These are phyloP conservation scores for Platyura marginata DNA, from an alignment of 1,140 invertebrate genomes.

Conservation along the genomic window DNA sequence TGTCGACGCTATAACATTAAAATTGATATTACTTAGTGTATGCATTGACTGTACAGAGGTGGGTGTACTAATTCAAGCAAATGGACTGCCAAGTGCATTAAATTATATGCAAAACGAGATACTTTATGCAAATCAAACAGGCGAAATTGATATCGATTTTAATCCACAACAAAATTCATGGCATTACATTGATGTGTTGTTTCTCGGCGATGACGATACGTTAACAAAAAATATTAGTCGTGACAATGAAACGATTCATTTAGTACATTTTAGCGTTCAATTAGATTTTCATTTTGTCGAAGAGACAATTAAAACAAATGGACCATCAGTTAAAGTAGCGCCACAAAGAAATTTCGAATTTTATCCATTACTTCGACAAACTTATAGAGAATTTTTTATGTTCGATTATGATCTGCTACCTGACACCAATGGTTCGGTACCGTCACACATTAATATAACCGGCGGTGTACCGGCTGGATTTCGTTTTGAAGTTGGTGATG, in stretches of 20 bases:
- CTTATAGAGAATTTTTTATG: slow-evolving; percentile 45
- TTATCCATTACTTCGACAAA: slow-evolving; percentile 38
- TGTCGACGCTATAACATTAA: slow-evolving; percentile 14
- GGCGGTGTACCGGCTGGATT: slow-evolving; percentile 34
- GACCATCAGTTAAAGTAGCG: slow-evolving; percentile 13
- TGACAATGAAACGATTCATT: slow-evolving; percentile 8
- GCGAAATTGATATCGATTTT: slow-evolving; percentile 25
- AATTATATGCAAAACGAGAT: slow-evolving; percentile 12
- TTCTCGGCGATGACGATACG: slow-evolving; percentile 7
- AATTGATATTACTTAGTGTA: slow-evolving; percentile 11
- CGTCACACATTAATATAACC: slow-evolving; percentile 41
- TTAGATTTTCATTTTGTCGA: slow-evolving; percentile 4
- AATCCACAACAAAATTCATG: slow-evolving; percentile 31
- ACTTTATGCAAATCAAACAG: slow-evolving; percentile 14
- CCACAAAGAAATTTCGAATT: slow-evolving; percentile 21
- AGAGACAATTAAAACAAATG: slow-evolving; percentile 12
- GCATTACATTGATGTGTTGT: slow-evolving; percentile 34
- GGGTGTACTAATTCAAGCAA: slow-evolving; percentile 14
- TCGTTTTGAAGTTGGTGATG: slow-evolving; percentile 40
- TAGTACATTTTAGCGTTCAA: background rate
- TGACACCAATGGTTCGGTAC: slow-evolving; percentile 33
- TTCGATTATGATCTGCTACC: slow-evolving; percentile 46
- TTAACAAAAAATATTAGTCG: background rate
- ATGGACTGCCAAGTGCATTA: slow-evolving; percentile 10
- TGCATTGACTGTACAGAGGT: slow-evolving; percentile 16